These are phyloP conservation scores for Tetramorium alpestre DNA, from an alignment of 1,140 invertebrate genomes.

Conservation along the genomic window DNA sequence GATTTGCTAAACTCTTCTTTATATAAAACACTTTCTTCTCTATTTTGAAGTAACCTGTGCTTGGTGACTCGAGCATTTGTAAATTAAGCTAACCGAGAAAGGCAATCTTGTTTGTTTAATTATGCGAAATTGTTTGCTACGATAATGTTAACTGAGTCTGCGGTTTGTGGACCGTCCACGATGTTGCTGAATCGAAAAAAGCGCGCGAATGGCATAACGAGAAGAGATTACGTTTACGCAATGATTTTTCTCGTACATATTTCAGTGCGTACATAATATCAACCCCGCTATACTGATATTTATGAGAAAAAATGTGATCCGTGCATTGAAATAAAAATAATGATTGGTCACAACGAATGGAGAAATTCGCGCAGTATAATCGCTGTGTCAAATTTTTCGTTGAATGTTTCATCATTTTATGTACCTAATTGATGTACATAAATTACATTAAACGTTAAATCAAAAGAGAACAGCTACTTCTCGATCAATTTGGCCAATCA, in stretches of 20 bases:
- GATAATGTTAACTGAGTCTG: constrained; percentile 41
- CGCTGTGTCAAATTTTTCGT: neutral
- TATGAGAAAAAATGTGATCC: neutral
- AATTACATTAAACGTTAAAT: neutral
- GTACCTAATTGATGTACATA: no score
- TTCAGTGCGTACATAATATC: neutral
- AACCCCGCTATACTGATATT: neutral
- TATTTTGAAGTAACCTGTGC: neutral
- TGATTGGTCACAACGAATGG: neutral
- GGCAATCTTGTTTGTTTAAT: constrained; percentile 40
- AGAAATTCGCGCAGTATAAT: constrained; percentile 1
- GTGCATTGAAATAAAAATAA: constrained; percentile 2
- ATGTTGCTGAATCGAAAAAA: constrained; percentile 63
- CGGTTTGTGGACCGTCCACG: constrained; percentile 11
- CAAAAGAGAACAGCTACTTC: neutral
- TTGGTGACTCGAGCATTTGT: neutral
- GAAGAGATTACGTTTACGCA: neutral
- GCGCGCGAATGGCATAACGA: neutral
- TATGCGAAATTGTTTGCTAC: constrained; percentile 13
- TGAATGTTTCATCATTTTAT: neutral
- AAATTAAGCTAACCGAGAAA: neutral
- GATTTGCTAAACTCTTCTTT: neutral
- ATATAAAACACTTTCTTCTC: neutral
- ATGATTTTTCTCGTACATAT: neutral
- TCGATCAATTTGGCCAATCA: neutral